Evolutionary conservation across 2,888 invertebrate species (phyloP).

Genomic region (Rhogogaster chlorosoma): DNA sequence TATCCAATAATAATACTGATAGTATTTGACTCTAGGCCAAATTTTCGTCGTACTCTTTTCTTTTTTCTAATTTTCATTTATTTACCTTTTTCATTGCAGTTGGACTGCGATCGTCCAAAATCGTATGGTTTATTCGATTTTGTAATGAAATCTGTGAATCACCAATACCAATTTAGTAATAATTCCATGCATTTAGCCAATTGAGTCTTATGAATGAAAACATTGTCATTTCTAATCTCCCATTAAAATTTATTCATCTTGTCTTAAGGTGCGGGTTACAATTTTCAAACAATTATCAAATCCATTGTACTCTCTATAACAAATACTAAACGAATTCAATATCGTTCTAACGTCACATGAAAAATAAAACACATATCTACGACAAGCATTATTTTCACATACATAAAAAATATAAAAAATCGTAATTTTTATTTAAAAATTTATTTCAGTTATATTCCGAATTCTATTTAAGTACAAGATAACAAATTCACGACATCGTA

Average conservation of each 20-base stretch:
- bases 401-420: background rate
- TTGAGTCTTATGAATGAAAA: background rate
- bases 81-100: constrained; percentile 43
- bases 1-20: background rate
- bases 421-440: background rate
- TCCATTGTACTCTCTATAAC: background rate
- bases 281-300: background rate
- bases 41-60: background rate
- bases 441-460: background rate
- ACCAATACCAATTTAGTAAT: constrained; percentile 40
- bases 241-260: constrained; percentile 9
- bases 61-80: background rate
- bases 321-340: background rate
- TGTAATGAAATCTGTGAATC: constrained; percentile 42
- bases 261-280: background rate
- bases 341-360: background rate
- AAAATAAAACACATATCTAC: background rate
- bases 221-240: background rate
- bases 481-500: background rate
- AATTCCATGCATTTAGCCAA: background rate
- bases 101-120: constrained; percentile 43
- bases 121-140: constrained; percentile 35
- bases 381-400: background rate
- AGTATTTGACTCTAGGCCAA: background rate
- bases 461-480: background rate